These are phyloP conservation scores for Argya squamiceps DNA, from an alignment of 2,797 vertebrate species.

Conservation along the genomic window DNA sequence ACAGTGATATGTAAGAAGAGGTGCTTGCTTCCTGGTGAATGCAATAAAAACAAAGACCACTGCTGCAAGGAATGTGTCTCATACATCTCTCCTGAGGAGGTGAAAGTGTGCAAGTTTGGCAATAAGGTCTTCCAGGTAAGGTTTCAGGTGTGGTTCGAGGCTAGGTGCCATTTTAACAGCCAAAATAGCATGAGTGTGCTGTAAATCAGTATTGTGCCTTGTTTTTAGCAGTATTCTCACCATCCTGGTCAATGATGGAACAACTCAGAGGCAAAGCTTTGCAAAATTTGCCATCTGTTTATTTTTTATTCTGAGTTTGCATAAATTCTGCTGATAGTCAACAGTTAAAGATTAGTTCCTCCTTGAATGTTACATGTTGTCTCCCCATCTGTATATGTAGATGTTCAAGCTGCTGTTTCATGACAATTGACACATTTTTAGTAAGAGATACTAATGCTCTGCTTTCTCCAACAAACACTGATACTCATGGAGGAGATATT, in stretches of 20 bases:
- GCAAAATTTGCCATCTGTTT: not conserved
- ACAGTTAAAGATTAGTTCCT: not conserved
- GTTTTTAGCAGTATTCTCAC: not conserved
- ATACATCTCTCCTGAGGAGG: conserved; percentile 82
- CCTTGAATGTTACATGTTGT: not conserved
- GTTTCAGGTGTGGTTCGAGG: not conserved
- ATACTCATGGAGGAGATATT: not conserved
- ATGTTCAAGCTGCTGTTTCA: not conserved
- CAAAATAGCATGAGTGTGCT: not conserved
- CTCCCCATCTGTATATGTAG: not conserved
- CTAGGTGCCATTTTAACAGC: not conserved
- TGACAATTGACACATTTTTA: not conserved
- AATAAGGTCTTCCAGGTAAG: conserved; percentile 94
- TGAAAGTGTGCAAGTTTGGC: conserved; percentile 90
- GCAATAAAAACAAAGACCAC: conserved; percentile 68
- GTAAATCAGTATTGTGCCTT: not conserved
- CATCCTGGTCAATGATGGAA: not conserved
- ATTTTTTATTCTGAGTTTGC: not conserved
- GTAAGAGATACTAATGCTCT: not conserved
- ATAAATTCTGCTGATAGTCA: not conserved
- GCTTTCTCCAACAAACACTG: not conserved
- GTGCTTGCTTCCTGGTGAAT: conserved; percentile 83
- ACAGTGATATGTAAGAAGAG: conserved; percentile 89
- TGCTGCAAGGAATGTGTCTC: conserved; percentile 92
- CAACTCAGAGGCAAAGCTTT: not conserved